Evolutionary conservation across 2,113 vertebrate species (phyloP).

Genomic region (Abramis brama): DNA sequence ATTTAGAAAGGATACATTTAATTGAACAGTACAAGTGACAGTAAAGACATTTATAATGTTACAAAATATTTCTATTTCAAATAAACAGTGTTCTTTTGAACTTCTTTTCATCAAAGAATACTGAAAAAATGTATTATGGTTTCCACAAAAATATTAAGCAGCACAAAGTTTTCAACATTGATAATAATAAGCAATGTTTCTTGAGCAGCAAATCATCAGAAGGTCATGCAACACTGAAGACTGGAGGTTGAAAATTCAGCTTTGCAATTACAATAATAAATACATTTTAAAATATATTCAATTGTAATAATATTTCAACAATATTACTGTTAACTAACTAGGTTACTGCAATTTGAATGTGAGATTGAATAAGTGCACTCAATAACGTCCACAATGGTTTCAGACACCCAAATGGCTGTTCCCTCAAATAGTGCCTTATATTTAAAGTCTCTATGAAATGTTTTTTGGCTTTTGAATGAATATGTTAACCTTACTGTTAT

Average conservation of each 20-base stretch:
- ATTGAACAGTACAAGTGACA: not conserved
- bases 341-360: not conserved
- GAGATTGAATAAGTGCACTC: no score
- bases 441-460: no score
- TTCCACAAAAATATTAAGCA: not conserved
- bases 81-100: no score
- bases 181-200: not conserved
- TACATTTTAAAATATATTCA: no score
- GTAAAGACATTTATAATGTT: not conserved
- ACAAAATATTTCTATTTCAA: no score
- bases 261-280: not conserved
- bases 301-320: no score
- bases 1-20: not conserved
- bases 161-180: not conserved
- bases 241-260: not conserved
- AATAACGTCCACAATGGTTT: no score
- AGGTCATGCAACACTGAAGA: not conserved
- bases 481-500: no score
- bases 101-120: not conserved
- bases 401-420: no score
- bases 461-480: no score
- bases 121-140: not conserved
- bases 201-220: not conserved
- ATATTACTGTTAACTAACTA: not conserved
- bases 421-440: no score